Percentiles rank a stretch among this genome's conserved stretches.
These are phyloP conservation scores for Valencia hispanica DNA, from an alignment of 2,797 vertebrate species.

Conservation along the genomic window DNA sequence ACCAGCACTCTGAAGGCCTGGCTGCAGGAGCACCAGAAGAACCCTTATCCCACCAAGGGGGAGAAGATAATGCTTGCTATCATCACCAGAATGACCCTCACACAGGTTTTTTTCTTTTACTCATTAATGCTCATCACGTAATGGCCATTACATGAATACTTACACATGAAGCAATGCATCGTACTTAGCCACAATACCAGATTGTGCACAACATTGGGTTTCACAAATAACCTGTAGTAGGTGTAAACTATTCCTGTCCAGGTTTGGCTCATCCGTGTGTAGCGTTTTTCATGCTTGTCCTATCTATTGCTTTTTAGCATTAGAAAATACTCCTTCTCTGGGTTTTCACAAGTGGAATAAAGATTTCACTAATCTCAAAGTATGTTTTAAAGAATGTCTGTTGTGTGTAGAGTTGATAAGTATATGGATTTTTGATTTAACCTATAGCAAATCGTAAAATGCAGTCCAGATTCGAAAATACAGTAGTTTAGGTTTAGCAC, in stretches of 20 bases:
- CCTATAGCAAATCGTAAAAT: background rate
- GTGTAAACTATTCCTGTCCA: background rate
- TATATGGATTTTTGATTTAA: background rate
- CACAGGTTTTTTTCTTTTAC: constrained; percentile 72
- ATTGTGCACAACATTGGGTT: background rate
- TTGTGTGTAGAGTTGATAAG: background rate
- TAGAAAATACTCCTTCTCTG: background rate
- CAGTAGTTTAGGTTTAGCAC: background rate
- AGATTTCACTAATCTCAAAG: background rate
- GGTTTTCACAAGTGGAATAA: background rate
- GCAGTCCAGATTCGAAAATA: background rate
- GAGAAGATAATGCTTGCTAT: constrained; percentile 93
- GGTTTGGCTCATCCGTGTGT: background rate
- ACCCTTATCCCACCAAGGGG: constrained; percentile 90
- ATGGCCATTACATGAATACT: background rate
- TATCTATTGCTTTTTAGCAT: background rate
- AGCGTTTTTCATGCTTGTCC: background rate
- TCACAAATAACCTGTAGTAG: background rate
- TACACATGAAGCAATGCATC: background rate
- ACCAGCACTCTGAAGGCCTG: constrained; percentile 91
- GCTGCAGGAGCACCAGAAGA: constrained; percentile 90
- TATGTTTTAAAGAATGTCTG: background rate
- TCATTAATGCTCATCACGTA: background rate
- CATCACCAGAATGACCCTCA: constrained; percentile 92
- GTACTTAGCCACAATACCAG: background rate